phyloP scores from a whole-genome alignment of 2,888 invertebrate genomes.

The Callyntrura sp. region DNA sequence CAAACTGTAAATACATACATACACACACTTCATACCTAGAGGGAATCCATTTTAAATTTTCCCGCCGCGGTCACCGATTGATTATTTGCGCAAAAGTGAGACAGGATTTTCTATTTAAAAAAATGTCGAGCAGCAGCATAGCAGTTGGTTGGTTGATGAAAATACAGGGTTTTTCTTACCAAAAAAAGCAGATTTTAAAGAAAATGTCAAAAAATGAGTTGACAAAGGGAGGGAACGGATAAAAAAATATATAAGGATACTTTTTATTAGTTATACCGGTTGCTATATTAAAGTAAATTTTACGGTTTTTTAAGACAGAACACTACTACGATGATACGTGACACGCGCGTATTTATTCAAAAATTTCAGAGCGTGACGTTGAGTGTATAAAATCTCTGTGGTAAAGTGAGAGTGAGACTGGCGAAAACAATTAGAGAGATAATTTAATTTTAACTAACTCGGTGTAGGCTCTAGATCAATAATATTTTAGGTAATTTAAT shows the following conservation, averaged over 20 bases:
- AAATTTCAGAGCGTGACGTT: background rate
- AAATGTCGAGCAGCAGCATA: conserved; percentile 24
- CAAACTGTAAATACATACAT: too few relatives aligned
- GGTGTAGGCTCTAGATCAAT: too few relatives aligned
- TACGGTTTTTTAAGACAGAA: background rate
- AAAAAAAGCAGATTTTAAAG: conserved; percentile 57
- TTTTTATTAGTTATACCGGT: background rate
- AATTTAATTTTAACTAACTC: too few relatives aligned
- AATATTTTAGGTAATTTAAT: too few relatives aligned
- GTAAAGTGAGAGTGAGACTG: too few relatives aligned
- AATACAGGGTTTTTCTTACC: conserved; percentile 79
- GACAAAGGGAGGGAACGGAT: too few relatives aligned
- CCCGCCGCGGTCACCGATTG: background rate
- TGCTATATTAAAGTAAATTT: background rate
- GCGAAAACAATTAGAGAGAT: too few relatives aligned
- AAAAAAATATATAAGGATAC: too few relatives aligned
- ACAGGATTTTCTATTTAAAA: too few relatives aligned
- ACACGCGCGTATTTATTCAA: background rate
- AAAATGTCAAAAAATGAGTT: background rate
- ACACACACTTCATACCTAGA: too few relatives aligned
- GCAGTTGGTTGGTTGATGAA: conserved; percentile 17
- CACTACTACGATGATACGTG: background rate
- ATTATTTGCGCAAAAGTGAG: background rate
- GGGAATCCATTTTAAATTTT: too few relatives aligned
- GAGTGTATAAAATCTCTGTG: too few relatives aligned